These are phyloP conservation scores for Lerista edwardsae DNA, from an alignment of 2,797 vertebrate genomes.

Conservation along the genomic window DNA sequence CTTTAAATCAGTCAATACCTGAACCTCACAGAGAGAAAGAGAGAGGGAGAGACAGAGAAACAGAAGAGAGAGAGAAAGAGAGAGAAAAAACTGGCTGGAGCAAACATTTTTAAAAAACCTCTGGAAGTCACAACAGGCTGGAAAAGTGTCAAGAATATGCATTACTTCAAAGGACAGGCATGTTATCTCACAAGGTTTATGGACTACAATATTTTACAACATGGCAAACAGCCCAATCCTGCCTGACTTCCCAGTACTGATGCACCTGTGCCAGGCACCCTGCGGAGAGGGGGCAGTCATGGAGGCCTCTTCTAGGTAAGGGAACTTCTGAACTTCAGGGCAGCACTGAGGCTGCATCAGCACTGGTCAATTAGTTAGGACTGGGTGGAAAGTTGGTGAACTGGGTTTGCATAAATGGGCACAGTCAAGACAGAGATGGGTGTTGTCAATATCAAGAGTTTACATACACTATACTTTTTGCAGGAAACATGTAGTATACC, in stretches of 20 bases:
- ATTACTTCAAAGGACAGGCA: slow-evolving; percentile 53
- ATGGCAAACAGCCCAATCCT: too few relatives aligned
- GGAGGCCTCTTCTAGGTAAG: too few relatives aligned
- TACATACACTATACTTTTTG: background rate
- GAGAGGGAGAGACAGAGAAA: slow-evolving; percentile 61
- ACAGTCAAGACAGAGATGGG: slow-evolving; percentile 71
- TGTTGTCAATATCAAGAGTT: background rate
- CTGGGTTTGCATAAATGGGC: slow-evolving; percentile 79
- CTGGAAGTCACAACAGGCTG: slow-evolving; percentile 68
- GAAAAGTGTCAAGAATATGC: slow-evolving; percentile 58
- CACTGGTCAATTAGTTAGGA: too few relatives aligned
- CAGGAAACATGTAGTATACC: background rate
- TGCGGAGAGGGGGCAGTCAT: too few relatives aligned
- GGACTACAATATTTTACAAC: slow-evolving; percentile 27
- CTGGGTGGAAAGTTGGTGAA: slow-evolving; percentile 47
- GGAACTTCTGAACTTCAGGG: too few relatives aligned
- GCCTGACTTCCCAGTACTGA: too few relatives aligned
- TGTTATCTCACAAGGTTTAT: slow-evolving; percentile 44
- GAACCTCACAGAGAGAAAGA: slow-evolving; percentile 81
- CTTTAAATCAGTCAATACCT: slow-evolving; percentile 75
- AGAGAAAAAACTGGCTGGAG: slow-evolving; percentile 62
- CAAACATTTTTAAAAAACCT: slow-evolving; percentile 59
- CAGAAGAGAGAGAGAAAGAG: slow-evolving; percentile 54
- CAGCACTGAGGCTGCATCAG: too few relatives aligned
- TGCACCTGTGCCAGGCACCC: too few relatives aligned